These are phyloP conservation scores for Pyrgus malvae DNA, from an alignment of 2,888 invertebrate species.

Conservation along the genomic window DNA sequence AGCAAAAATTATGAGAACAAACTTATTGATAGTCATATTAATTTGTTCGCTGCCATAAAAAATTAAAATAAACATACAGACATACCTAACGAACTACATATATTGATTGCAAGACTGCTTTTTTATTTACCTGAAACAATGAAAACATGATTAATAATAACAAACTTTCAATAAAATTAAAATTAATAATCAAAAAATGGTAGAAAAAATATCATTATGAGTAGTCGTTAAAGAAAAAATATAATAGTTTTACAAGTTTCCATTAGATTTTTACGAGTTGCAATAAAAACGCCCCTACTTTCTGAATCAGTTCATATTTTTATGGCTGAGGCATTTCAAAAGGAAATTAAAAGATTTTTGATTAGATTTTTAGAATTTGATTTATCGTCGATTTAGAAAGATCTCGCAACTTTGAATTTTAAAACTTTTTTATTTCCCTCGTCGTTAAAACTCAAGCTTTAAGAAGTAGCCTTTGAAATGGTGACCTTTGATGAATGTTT, in stretches of 20 bases:
- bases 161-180: not conserved
- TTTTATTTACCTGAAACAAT: not conserved
- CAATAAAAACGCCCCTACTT: slow-evolving; percentile 1
- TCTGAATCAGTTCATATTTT: not conserved
- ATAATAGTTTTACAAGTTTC: slow-evolving; percentile 9
- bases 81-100: too few relatives aligned
- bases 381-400: too few relatives aligned
- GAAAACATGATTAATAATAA: not conserved
- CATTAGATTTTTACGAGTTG: slow-evolving; percentile 9
- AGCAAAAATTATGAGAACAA: too few relatives aligned
- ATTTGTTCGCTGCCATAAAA: too few relatives aligned
- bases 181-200: not conserved
- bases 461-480: too few relatives aligned
- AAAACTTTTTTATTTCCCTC: too few relatives aligned
- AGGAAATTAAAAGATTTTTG: slow-evolving; percentile 1
- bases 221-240: slow-evolving; percentile 2
- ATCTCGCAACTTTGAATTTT: too few relatives aligned
- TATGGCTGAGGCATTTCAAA: not conserved
- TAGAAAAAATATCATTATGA: not conserved
- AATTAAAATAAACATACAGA: too few relatives aligned
- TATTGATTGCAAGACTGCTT: too few relatives aligned
- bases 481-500: too few relatives aligned
- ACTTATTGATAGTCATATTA: too few relatives aligned
- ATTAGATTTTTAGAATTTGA: not conserved
- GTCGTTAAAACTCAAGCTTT: too few relatives aligned